Conservation (phyloP, 2,888 invertebrate genomes). For the Polietes domitor region DNA sequence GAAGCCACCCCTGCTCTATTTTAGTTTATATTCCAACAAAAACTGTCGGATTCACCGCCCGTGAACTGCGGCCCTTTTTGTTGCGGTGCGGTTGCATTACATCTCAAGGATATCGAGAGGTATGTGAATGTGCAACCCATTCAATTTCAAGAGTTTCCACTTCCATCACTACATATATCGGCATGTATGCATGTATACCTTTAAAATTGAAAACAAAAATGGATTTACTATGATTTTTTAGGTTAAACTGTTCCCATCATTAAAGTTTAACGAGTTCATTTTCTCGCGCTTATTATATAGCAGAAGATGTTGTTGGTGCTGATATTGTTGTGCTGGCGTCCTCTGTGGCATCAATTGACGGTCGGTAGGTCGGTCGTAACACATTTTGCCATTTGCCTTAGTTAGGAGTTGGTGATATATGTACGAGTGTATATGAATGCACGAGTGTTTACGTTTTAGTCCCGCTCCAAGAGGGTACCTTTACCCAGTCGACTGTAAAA, state of each 20-base stretch:
- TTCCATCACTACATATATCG: not conserved
- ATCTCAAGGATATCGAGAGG: slow-evolving; percentile 3
- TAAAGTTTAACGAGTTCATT: slow-evolving; percentile 54
- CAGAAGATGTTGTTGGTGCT: slow-evolving; percentile 36
- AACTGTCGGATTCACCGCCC: no score
- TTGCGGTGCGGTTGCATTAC: not conserved
- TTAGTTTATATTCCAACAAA: no score
- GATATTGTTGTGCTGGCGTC: slow-evolving; percentile 34
- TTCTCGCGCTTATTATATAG: slow-evolving; percentile 40
- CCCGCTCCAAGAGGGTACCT: not conserved
- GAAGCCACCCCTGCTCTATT: no score
- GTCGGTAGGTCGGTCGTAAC: not conserved
- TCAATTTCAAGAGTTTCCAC: not conserved
- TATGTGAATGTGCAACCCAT: not conserved
- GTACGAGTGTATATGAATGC: not conserved
- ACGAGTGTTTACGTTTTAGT: not conserved
- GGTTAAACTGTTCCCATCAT: slow-evolving; percentile 66
- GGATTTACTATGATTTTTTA: slow-evolving; percentile 53
- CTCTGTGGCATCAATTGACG: not conserved
- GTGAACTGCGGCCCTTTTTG: no score
- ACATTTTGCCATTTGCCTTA: slow-evolving; percentile 1
- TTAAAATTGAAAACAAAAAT: slow-evolving; percentile 36
- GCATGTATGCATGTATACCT: slow-evolving; percentile 6
- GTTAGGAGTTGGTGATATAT: not conserved
- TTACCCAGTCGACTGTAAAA: slow-evolving; percentile 5